These are phyloP conservation scores for Halocaridina rubra DNA, from an alignment of 2,888 invertebrate genomes.

Conservation along the genomic window DNA sequence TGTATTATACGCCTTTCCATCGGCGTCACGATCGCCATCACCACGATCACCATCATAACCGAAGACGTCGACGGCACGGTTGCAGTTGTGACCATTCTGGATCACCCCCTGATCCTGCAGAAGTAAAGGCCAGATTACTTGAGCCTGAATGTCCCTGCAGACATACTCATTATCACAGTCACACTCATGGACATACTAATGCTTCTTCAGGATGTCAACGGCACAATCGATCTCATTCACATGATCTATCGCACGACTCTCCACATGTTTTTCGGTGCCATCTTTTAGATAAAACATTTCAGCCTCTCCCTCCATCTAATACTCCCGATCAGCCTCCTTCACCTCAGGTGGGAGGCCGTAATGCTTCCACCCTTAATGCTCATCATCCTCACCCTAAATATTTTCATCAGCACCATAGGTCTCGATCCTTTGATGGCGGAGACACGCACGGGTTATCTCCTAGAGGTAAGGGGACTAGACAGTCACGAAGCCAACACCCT, in stretches of 20 bases:
- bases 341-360: constrained; percentile 45
- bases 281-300: constrained; percentile 65
- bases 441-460: constrained; percentile 46
- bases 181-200: constrained; percentile 46
- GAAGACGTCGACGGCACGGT: constrained; percentile 65
- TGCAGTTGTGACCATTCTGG: constrained; percentile 37
- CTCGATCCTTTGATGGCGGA: constrained; percentile 66
- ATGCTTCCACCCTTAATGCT: constrained; percentile 5
- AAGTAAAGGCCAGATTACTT: constrained; percentile 64
- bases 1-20: constrained; percentile 75
- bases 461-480: constrained; percentile 64
- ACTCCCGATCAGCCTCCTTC: constrained; percentile 65
- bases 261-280: constrained; percentile 67
- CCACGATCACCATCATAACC: constrained; percentile 64
- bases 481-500: constrained; percentile 63
- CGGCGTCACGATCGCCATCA: constrained; percentile 20
- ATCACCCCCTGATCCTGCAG: constrained; percentile 36
- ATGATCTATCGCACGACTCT: constrained; percentile 68
- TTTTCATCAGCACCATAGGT: constrained; percentile 51
- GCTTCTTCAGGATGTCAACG: constrained; percentile 65
- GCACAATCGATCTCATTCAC: constrained; percentile 70
- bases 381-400: constrained; percentile 37
- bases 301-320: constrained; percentile 64
- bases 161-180: constrained; percentile 64
- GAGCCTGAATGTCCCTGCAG: constrained; percentile 64